These are phyloP conservation scores for Gopherus flavomarginatus DNA, from an alignment of 2,113 vertebrate species.

Conservation along the genomic window DNA sequence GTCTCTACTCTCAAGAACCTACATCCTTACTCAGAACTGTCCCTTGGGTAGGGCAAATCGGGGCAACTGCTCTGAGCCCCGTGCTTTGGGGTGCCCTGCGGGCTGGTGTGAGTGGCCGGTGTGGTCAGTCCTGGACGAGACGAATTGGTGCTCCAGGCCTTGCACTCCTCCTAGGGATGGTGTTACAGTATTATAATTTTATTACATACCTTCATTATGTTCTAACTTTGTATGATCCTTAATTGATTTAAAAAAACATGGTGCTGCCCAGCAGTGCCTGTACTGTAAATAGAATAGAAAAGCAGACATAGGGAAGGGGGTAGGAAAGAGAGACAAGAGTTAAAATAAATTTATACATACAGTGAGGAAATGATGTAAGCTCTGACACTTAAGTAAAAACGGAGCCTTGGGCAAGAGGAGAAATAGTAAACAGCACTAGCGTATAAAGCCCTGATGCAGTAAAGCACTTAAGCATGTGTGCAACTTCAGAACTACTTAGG, in stretches of 20 bases:
- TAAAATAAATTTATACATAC: not conserved
- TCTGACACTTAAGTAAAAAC: not conserved
- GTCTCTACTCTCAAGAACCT: too few species aligned
- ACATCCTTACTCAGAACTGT: too few species aligned
- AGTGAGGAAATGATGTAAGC: not conserved
- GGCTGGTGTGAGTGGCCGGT: too few species aligned
- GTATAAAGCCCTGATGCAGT: not conserved
- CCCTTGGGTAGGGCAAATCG: too few species aligned
- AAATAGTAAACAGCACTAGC: not conserved
- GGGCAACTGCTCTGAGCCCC: too few species aligned
- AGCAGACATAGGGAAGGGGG: not conserved
- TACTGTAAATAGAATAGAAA: not conserved
- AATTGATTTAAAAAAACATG: not conserved
- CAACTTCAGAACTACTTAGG: not conserved
- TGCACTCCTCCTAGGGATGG: too few species aligned
- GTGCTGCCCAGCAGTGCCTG: fast-evolving
- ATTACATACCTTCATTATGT: not conserved
- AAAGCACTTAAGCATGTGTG: not conserved
- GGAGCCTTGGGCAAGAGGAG: not conserved
- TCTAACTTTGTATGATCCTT: not conserved
- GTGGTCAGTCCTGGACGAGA: too few species aligned
- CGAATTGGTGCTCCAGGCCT: too few species aligned
- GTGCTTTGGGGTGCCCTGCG: too few species aligned
- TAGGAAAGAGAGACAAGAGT: not conserved
- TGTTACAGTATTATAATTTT: not conserved